These are phyloP conservation scores for Clarias fuscus DNA, from an alignment of 2,797 vertebrate species.

Conservation along the genomic window DNA sequence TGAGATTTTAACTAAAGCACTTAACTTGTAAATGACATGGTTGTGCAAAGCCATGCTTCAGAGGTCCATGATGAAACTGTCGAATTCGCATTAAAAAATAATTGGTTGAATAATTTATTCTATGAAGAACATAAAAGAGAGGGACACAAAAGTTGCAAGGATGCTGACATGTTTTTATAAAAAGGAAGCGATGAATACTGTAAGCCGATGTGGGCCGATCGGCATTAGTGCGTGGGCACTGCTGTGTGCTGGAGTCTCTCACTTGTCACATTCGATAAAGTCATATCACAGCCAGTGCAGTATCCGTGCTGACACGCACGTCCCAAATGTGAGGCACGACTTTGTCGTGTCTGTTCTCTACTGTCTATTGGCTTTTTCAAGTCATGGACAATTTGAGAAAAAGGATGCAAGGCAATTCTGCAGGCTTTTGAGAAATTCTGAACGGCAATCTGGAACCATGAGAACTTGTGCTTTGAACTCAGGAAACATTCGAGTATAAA, in stretches of 20 bases:
- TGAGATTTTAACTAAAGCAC: too few species aligned
- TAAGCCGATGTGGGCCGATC: neutral
- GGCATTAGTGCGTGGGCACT: neutral
- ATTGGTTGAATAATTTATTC: constrained; percentile 7
- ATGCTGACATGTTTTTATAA: neutral
- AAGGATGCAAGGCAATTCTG: neutral
- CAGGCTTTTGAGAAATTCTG: neutral
- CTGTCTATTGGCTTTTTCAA: neutral
- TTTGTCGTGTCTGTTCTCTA: neutral
- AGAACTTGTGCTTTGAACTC: neutral
- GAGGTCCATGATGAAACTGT: neutral
- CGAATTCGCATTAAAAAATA: constrained; percentile 7
- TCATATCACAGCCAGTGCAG: neutral
- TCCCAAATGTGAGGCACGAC: constrained; percentile 2
- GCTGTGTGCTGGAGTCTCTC: constrained; percentile 16
- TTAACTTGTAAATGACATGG: too few species aligned
- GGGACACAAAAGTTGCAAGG: neutral
- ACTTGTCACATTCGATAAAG: constrained; percentile 42
- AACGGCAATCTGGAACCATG: neutral
- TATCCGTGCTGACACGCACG: constrained; percentile 25
- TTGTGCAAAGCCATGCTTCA: neutral
- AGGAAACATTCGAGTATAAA: neutral
- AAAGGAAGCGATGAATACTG: neutral
- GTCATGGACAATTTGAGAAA: neutral
- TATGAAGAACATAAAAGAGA: neutral